Percentiles rank a stretch among this genome's conserved stretches.
Evolutionary conservation across 2,797 vertebrate species (phyloP).

Genomic region (Pempheris klunzingeri): DNA sequence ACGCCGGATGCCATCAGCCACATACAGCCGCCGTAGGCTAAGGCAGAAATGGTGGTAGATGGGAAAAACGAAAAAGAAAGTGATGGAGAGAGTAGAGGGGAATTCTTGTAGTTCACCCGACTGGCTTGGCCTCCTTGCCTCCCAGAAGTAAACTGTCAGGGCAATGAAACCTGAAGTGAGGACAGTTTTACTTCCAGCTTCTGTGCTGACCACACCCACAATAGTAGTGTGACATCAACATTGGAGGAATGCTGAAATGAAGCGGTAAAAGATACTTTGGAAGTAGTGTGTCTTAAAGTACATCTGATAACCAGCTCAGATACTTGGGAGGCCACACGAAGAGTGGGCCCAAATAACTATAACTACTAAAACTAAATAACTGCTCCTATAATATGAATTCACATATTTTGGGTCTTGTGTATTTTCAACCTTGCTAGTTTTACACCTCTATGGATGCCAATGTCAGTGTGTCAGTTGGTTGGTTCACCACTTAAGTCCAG

Average conservation of each 20-base stretch:
- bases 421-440: not conserved
- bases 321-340: not conserved
- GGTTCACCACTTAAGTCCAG: not conserved
- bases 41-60: conserved; percentile 40
- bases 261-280: not conserved
- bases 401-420: not conserved
- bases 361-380: too few relatives aligned
- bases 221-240: not conserved
- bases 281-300: not conserved
- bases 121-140: conserved; percentile 2
- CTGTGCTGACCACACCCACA: conserved; percentile 1
- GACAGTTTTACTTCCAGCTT: not conserved
- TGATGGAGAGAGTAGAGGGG: conserved; percentile 29
- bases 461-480: not conserved
- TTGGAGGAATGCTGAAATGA: not conserved
- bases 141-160: conserved; percentile 59
- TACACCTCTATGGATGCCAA: not conserved
- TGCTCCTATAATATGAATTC: too few relatives aligned
- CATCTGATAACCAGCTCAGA: not conserved
- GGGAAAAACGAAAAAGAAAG: conserved; percentile 16
- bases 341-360: not conserved
- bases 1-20: conserved; percentile 81
- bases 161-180: conserved; percentile 25
- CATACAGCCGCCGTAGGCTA: conserved; percentile 73
- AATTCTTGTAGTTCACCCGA: conserved; percentile 31